Evolutionary conservation across 30 jellyfish, hydroid and myxozoan species (phyloP).

Genomic region (Chironex yamaguchii): DNA sequence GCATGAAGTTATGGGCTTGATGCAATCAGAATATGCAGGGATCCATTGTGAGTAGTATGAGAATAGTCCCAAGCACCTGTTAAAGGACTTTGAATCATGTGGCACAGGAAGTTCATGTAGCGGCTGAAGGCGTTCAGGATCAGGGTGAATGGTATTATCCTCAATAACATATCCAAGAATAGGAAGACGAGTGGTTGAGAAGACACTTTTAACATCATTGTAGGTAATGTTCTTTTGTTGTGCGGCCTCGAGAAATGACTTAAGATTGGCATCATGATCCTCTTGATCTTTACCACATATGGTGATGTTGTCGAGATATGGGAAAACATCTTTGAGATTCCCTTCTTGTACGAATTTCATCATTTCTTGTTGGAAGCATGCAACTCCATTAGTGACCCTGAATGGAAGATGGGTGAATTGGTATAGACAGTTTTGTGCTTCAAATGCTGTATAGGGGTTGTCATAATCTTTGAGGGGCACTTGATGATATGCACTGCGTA

Average conservation of each 20-base stretch:
- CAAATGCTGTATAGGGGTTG: constrained; percentile 42
- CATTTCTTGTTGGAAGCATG: constrained; percentile 50
- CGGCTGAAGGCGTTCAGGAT: constrained; percentile 58
- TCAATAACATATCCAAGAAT: constrained; percentile 46
- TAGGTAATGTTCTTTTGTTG: constrained; percentile 25
- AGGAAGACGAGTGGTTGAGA: constrained; percentile 5
- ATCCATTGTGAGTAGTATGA: constrained; percentile 65
- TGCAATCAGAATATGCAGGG: constrained; percentile 27
- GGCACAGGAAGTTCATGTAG: constrained; percentile 67
- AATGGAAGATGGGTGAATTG: constrained; percentile 55
- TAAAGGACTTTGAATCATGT: constrained; percentile 40
- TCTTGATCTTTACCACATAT: constrained; percentile 58
- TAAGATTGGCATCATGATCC: constrained; percentile 67
- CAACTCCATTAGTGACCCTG: constrained; percentile 74
- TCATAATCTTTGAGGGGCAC: constrained; percentile 7
- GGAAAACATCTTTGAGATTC: constrained; percentile 15
- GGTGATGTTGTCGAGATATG: constrained; percentile 63
- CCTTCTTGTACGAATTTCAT: constrained; percentile 1
- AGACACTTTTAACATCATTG: constrained; percentile 31
- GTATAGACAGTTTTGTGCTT: constrained; percentile 27
- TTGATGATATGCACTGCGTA: constrained; percentile 25
- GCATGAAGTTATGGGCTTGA: constrained; percentile 21
- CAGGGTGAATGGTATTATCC: constrained; percentile 26
- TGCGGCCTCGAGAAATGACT: constrained; percentile 60
- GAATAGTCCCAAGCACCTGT: constrained; percentile 24